A percentile compares a stretch with the other conserved stretches of the same genome.
phyloP scores from a whole-genome alignment of 2,888 invertebrate species.

The Apoda limacodes region DNA sequence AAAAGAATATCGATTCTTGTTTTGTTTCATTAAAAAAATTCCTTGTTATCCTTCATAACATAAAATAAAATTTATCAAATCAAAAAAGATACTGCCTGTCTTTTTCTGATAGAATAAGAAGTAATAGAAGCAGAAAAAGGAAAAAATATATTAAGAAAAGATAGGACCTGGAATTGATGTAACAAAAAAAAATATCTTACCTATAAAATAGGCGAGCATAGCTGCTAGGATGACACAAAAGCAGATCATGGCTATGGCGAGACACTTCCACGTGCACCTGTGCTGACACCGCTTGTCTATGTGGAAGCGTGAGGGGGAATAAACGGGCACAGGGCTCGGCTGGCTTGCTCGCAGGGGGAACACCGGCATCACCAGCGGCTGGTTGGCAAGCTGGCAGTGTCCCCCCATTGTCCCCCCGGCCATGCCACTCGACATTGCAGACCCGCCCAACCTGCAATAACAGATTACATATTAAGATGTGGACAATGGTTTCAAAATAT shows the following conservation, averaged over 20 bases:
- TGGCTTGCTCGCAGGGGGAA: conserved; percentile 87
- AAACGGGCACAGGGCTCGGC: conserved; percentile 80
- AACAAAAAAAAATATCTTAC: conserved; percentile 71
- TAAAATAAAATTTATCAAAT: too few relatives aligned
- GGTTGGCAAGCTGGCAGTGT: conserved; percentile 77
- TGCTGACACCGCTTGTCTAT: conserved; percentile 94
- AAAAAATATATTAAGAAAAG: conserved; percentile 5
- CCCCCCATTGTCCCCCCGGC: conserved; percentile 74
- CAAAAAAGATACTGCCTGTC: too few relatives aligned
- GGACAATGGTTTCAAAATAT: too few relatives aligned
- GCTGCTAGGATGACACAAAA: conserved; percentile 91
- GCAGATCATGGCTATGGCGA: conserved; percentile 92
- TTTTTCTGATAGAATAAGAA: too few relatives aligned
- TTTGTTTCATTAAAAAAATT: too few relatives aligned
- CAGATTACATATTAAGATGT: too few relatives aligned
- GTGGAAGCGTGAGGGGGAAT: conserved; percentile 93
- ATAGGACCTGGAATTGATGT: conserved; percentile 3
- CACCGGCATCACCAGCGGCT: conserved; percentile 88
- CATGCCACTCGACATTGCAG: conserved; percentile 69
- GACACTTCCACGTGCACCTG: conserved; percentile 97
- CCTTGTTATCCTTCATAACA: too few relatives aligned
- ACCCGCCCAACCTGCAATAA: conserved; percentile 67
- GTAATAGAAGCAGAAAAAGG: too few relatives aligned
- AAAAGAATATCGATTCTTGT: too few relatives aligned
- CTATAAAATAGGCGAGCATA: conserved; percentile 95